Evolutionary conservation across 53 echinoderm and acorn worm species (phyloP).

Genomic region (Hippasteria phrygiana): DNA sequence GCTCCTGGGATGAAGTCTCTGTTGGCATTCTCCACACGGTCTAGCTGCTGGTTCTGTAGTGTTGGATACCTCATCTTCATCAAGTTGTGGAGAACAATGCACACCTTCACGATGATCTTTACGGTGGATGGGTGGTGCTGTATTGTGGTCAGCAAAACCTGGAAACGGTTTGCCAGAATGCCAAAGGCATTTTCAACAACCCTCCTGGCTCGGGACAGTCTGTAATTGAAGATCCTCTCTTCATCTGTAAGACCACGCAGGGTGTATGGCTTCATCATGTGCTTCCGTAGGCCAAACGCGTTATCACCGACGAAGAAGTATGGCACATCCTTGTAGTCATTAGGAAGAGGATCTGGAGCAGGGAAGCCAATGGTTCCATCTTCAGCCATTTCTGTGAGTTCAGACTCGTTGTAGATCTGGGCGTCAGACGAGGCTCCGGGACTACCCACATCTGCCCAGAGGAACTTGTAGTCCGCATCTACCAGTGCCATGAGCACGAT

Average conservation of each 20-base stretch:
- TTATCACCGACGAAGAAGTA: conserved; percentile 54
- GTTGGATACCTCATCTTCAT: conserved; percentile 45
- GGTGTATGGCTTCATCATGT: conserved; percentile 62
- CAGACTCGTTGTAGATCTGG: too few species aligned
- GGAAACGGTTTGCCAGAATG: conserved; percentile 55
- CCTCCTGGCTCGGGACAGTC: conserved; percentile 25
- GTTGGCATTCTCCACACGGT: conserved; percentile 4
- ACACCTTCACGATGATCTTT: conserved; percentile 41
- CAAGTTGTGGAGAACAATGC: conserved; percentile 56
- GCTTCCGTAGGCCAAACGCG: conserved; percentile 34
- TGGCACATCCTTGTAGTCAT: conserved; percentile 30
- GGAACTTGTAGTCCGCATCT: too few species aligned
- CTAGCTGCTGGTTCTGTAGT: conserved; percentile 20
- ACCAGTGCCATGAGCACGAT: too few species aligned
- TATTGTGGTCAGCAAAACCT: conserved; percentile 59
- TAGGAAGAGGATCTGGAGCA: conserved; percentile 53
- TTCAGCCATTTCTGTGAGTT: too few species aligned
- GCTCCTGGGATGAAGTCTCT: background rate
- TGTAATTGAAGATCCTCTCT: conserved; percentile 56
- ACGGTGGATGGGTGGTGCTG: conserved; percentile 42
- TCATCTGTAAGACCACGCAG: background rate
- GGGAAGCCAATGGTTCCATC: conserved; percentile 52
- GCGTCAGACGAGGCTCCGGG: too few species aligned
- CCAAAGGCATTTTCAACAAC: conserved; percentile 45
- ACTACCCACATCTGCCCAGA: too few species aligned